These are phyloP conservation scores for Leuciscus waleckii DNA, from an alignment of 2,797 vertebrate species.

Conservation along the genomic window DNA sequence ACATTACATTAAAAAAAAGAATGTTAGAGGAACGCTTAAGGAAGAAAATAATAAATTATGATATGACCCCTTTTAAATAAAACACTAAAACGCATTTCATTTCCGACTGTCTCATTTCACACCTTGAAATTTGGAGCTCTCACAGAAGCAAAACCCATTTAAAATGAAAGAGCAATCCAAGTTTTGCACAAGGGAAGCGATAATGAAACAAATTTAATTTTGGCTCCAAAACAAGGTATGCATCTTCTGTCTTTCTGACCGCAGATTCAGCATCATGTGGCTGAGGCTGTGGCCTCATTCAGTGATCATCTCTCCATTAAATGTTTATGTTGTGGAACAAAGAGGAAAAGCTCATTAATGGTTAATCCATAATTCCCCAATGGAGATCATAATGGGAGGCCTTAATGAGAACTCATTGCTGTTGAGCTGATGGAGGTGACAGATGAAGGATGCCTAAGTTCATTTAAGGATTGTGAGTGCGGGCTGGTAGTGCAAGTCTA, in stretches of 20 bases:
- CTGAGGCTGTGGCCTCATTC: constrained; percentile 8
- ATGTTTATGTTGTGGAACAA: constrained; percentile 55
- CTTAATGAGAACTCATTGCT: constrained; percentile 59
- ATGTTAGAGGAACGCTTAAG: background rate
- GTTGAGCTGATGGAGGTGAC: constrained; percentile 30
- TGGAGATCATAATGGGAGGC: constrained; percentile 63
- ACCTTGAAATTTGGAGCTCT: background rate
- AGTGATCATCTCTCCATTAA: constrained; percentile 61
- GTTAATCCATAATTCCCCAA: constrained; percentile 65
- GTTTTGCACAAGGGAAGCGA: background rate
- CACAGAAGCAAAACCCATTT: constrained; percentile 8
- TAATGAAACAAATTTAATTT: constrained; percentile 29
- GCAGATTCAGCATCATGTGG: background rate
- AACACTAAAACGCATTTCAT: background rate
- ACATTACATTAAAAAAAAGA: background rate
- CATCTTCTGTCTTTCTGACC: background rate
- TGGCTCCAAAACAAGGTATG: constrained; percentile 10
- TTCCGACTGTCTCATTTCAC: constrained; percentile 1
- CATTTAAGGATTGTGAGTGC: constrained; percentile 13
- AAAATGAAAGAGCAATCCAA: constrained; percentile 31
- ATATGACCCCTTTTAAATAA: background rate
- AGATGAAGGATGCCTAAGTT: constrained; percentile 21
- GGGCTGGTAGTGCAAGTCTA: background rate
- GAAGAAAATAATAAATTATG: background rate
- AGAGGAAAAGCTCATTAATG: constrained; percentile 61